phyloP scores from a whole-genome alignment of 1,140 invertebrate species.

The Centruroides sculpturatus region DNA sequence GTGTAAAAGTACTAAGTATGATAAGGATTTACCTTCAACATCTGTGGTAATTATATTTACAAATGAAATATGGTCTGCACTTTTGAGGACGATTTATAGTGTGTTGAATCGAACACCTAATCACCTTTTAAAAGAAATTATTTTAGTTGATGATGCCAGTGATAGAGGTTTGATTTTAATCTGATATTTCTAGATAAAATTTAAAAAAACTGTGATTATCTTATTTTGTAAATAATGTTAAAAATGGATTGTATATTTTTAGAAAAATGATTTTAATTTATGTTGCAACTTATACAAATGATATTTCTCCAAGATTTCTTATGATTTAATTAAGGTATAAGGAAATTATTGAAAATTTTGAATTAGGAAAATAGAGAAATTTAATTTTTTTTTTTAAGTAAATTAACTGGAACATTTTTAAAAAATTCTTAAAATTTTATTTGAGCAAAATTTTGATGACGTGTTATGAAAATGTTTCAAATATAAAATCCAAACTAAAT shows the following conservation, averaged over 20 bases:
- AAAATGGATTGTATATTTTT: background rate
- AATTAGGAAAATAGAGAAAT: too few relatives aligned
- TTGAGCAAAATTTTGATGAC: too few relatives aligned
- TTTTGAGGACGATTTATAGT: conserved; percentile 70
- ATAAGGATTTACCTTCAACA: conserved; percentile 37
- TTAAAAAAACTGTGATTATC: background rate
- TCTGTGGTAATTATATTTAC: conserved; percentile 73
- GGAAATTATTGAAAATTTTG: too few relatives aligned
- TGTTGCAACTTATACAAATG: too few relatives aligned
- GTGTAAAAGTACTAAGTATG: conserved; percentile 39
- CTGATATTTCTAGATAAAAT: background rate
- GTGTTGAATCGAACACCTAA: conserved; percentile 62
- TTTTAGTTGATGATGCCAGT: conserved; percentile 78
- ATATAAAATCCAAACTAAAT: too few relatives aligned
- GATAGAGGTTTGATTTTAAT: conserved; percentile 41
- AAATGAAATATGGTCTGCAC: conserved; percentile 73
- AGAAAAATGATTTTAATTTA: background rate
- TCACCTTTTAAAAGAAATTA: conserved; percentile 58
- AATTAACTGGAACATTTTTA: too few relatives aligned
- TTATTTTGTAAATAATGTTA: background rate
- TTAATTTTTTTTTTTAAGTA: too few relatives aligned
- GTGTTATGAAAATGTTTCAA: too few relatives aligned
- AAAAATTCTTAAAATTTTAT: too few relatives aligned
- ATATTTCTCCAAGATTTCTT: too few relatives aligned
- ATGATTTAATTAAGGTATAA: too few relatives aligned